These are phyloP conservation scores for Vulpes ferrilata DNA, from an alignment of 2,113 vertebrate genomes.

Conservation along the genomic window DNA sequence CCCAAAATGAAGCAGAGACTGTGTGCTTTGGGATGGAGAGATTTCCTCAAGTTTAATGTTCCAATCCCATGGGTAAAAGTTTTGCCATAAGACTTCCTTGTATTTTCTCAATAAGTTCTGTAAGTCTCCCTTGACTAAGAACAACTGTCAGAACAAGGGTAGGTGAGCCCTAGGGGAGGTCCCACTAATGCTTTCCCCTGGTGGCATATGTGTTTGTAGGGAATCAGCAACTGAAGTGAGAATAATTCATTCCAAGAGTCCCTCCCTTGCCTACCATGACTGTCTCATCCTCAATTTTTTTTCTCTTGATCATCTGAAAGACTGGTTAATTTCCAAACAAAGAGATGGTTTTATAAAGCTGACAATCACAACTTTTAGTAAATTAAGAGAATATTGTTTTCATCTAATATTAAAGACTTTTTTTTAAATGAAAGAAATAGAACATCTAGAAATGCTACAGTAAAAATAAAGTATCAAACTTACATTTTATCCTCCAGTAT, in stretches of 20 bases:
- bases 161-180: fast-evolving
- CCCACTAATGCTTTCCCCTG: not conserved
- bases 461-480: constrained; percentile 67
- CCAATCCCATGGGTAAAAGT: not conserved
- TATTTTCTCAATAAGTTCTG: constrained; percentile 28
- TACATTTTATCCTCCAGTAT: constrained; percentile 73
- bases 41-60: not conserved
- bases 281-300: not conserved
- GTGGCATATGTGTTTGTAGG: not conserved
- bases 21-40: not conserved
- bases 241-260: not conserved
- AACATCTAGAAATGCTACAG: not conserved
- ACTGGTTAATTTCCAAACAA: constrained; percentile 8
- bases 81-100: not conserved
- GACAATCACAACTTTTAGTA: not conserved
- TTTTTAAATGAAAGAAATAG: not conserved
- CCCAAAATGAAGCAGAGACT: not conserved
- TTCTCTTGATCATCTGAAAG: not conserved
- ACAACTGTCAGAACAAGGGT: not conserved
- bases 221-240: not conserved
- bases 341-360: not conserved
- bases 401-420: not conserved
- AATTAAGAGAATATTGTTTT: constrained; percentile 40
- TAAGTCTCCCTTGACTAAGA: not conserved
- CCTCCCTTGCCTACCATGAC: not conserved